Evolutionary conservation across 2,113 vertebrate genomes (phyloP).

Genomic region (Prochilodus magdalenae): DNA sequence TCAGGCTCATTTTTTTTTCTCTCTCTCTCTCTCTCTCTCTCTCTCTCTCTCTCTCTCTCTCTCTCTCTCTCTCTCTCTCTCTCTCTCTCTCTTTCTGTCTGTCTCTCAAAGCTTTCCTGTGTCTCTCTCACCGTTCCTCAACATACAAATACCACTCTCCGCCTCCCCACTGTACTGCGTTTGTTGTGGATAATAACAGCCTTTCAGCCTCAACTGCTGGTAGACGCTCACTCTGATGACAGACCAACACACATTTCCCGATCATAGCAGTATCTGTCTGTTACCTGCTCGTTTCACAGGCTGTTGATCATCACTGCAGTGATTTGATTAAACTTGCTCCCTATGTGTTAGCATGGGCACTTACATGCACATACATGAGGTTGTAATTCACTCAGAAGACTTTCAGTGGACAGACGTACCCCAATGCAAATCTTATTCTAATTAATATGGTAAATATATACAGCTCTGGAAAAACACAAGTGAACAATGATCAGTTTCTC

Average conservation of each 20-base stretch:
- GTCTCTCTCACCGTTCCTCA: background rate
- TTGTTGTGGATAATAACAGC: conserved; percentile 50
- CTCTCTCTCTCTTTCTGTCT: too few relatives aligned
- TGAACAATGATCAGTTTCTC: too few relatives aligned
- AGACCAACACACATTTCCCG: conserved; percentile 1
- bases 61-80: too few relatives aligned
- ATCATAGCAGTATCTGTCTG: conserved; percentile 4
- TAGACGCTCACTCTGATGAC: conserved; percentile 16
- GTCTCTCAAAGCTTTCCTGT: background rate
- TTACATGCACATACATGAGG: background rate
- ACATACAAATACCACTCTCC: background rate
- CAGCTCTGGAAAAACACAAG: too few relatives aligned
- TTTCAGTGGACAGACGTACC: background rate
- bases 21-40: background rate
- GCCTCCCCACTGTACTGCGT: conserved; percentile 1
- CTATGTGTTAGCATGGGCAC: background rate
- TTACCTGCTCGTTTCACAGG: conserved; percentile 69
- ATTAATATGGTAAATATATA: too few relatives aligned
- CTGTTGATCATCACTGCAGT: conserved; percentile 66
- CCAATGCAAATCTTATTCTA: background rate
- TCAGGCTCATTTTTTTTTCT: too few relatives aligned
- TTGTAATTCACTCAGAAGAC: background rate
- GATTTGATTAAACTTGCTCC: conserved; percentile 62
- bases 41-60: too few relatives aligned
- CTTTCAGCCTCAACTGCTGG: conserved; percentile 13